phyloP scores from a whole-genome alignment of 2,888 invertebrate species.

The Tanytarsus gracilentus region DNA sequence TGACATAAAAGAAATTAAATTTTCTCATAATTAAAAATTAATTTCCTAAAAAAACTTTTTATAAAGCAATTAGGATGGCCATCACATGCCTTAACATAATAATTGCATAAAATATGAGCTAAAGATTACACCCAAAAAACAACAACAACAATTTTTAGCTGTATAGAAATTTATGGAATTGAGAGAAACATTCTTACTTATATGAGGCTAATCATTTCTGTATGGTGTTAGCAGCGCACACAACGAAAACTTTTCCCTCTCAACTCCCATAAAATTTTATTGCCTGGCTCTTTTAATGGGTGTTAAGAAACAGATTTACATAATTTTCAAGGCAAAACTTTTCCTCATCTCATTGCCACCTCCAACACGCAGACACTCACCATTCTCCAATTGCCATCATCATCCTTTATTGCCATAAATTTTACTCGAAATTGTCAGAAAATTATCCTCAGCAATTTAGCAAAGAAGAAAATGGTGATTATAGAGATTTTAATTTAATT shows the following conservation, averaged over 20 bases:
- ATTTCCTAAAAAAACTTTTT: too few relatives aligned
- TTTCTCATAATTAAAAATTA: too few relatives aligned
- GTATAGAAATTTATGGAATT: too few relatives aligned
- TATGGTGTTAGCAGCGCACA: neutral
- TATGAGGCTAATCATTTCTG: neutral
- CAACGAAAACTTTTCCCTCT: constrained; percentile 1
- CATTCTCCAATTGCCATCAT: too few relatives aligned
- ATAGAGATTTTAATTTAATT: constrained; percentile 4
- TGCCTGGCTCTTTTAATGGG: constrained; percentile 16
- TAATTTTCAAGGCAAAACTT: constrained; percentile 8
- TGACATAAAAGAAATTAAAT: too few relatives aligned
- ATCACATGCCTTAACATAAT: too few relatives aligned
- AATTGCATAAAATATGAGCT: neutral
- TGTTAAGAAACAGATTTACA: constrained; percentile 17
- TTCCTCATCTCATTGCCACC: too few relatives aligned
- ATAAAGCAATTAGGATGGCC: too few relatives aligned
- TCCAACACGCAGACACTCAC: too few relatives aligned
- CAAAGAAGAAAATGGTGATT: neutral
- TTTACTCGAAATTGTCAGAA: constrained; percentile 8
- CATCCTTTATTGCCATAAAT: neutral
- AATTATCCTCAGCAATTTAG: neutral
- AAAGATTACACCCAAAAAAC: too few relatives aligned
- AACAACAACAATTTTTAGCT: too few relatives aligned
- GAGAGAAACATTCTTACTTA: neutral
- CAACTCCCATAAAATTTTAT: constrained; percentile 21